A percentile compares a stretch with the other conserved stretches of the same genome.
Evolutionary conservation across 2,888 invertebrate genomes (phyloP).

Genomic region (Caenorhabditis drosophilae): DNA sequence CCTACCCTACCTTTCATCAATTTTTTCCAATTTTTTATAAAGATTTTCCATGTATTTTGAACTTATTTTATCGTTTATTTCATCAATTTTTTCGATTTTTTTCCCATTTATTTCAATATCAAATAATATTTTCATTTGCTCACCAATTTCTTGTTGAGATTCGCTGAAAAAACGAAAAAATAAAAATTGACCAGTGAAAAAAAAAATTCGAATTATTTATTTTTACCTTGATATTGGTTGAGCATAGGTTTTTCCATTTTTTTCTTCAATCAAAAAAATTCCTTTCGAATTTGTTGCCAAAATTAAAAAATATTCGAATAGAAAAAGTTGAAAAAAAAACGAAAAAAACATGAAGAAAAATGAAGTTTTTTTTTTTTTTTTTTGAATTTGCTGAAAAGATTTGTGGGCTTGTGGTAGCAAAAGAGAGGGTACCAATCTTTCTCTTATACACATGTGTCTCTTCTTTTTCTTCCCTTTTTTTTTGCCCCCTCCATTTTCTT

Average conservation of each 20-base stretch:
- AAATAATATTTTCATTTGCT: conserved; percentile 27
- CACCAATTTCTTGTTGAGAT: conserved; percentile 9
- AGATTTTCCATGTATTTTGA: conserved; percentile 25
- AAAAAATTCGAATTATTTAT: background rate
- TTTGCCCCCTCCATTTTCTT: background rate
- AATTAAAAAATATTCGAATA: conserved; percentile 4
- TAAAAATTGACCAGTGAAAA: background rate
- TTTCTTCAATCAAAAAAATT: conserved; percentile 28
- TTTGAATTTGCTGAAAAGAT: conserved; percentile 41
- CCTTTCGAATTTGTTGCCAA: conserved; percentile 18
- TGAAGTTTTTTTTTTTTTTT: background rate
- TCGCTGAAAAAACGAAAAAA: conserved; percentile 8
- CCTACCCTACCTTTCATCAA: conserved; percentile 20
- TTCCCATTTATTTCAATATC: conserved; percentile 20
- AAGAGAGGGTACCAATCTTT: conserved; percentile 1
- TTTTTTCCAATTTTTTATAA: conserved; percentile 24
- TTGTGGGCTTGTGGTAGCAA: conserved; percentile 4
- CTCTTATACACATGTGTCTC: conserved; percentile 23
- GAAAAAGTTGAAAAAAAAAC: conserved; percentile 1
- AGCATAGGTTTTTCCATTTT: conserved; percentile 31
- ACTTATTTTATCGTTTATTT: conserved; percentile 4
- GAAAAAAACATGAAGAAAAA: background rate
- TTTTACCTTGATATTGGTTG: conserved; percentile 27
- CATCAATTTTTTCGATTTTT: conserved; percentile 1
- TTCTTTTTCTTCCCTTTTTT: conserved; percentile 8